Evolutionary conservation across 1,140 invertebrate species (phyloP), one percentile per base, ranked within the genome.

Genomic region (Sarcophaga bullata): DNA sequence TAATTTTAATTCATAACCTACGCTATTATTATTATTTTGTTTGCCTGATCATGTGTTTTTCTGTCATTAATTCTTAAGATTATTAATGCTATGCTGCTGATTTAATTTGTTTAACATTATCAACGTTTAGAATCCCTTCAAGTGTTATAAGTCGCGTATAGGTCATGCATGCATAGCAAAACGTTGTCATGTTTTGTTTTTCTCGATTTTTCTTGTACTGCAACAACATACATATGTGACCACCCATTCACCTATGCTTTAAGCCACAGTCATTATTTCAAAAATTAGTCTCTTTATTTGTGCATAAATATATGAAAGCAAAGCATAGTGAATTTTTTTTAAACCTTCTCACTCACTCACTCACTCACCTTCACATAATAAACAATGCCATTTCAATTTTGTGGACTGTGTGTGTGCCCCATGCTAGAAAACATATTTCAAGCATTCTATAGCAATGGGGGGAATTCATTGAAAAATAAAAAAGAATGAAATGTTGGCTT

Each of bases 51-150:
- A 68, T 8, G 6, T 68, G 6, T 68, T 19, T 68, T 68, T 68
- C 8, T 19, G 62, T 19, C 5, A 8, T 68, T 68, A 19, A 10
- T 10, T 52, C 13, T 52, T 6, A 52, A 52, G 25, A 37, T 37
- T 37, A 37, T 37, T 37, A 52, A 52, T 52, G 50, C 8, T 10
- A 52, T 52, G 8, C 8, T 52, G 8, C 13, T 52, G 8, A 13
- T 52, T 52, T 68, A 68, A 68, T 68, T 68, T 68, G 62, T 68
- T 68, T 68, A 68, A 68, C 62, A 17, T 8, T 68, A 68, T 68
- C 17, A 68, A 68, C 17, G 19, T 68, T 17, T 19, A 68, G 62
- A 68, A 68, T 68, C 62, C 62, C 62, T 68, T 7, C 17, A 68
- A 68, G 62, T 68, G 62, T 68, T 68, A 19, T 17, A 68, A 68